Evolutionary conservation across 2,113 vertebrate genomes (phyloP).

Genomic region (Chloebia gouldiae): DNA sequence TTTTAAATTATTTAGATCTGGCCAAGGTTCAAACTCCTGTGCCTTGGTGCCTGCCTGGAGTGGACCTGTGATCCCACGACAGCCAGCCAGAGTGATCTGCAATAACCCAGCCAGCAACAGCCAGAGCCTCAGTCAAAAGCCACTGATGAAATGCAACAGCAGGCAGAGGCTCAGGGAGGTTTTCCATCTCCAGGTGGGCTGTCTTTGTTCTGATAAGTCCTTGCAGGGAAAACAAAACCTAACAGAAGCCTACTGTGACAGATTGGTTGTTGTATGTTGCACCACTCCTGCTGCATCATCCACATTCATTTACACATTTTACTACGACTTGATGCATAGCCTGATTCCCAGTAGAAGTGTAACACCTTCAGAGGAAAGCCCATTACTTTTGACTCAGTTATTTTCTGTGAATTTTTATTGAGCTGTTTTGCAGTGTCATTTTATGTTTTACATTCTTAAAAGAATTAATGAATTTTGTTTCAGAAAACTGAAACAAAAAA

Average conservation of each 20-base stretch:
- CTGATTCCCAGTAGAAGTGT: not conserved
- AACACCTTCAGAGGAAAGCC: not conserved
- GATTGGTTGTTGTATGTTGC: not conserved
- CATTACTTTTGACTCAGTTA: not conserved
- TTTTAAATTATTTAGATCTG: not conserved
- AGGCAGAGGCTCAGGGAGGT: not conserved
- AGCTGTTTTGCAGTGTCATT: not conserved
- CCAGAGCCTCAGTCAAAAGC: not conserved
- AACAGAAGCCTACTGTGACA: not conserved
- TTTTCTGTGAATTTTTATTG: not conserved
- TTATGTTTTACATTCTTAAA: not conserved
- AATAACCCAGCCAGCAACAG: not conserved
- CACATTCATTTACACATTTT: not conserved
- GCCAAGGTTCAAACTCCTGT: not conserved
- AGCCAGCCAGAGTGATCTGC: not conserved
- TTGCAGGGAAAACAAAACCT: not conserved
- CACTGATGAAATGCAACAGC: not conserved
- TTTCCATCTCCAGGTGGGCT: not conserved
- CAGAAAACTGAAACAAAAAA: not conserved
- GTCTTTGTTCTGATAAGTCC: not conserved
- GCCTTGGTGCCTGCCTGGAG: not conserved
- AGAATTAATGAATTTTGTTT: not conserved
- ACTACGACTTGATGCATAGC: not conserved
- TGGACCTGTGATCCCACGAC: not conserved
- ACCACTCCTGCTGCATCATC: not conserved